Conservation (phyloP, 2,888 invertebrate genomes). For the Teleiodes luculella region DNA sequence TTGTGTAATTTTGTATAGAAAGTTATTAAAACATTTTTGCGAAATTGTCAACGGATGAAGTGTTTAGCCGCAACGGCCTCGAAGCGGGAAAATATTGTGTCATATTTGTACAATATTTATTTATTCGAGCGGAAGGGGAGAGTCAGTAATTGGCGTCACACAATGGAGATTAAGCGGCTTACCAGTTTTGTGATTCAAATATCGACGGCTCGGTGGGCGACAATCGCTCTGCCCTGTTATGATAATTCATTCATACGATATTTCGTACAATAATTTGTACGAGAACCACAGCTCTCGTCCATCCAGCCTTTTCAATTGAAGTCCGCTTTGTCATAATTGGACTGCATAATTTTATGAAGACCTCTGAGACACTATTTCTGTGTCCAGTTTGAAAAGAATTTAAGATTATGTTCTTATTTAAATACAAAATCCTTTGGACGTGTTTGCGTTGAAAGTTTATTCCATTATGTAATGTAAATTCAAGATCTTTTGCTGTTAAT, state of each 20-base stretch:
- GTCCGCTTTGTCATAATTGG: constrained; percentile 38
- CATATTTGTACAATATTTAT: constrained; percentile 64
- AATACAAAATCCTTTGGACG: not conserved
- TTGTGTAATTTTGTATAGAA: no score
- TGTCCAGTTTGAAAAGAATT: not conserved
- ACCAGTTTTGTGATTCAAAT: constrained; percentile 75
- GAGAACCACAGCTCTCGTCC: constrained; percentile 29
- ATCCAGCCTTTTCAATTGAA: constrained; percentile 25
- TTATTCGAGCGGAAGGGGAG: constrained; percentile 75
- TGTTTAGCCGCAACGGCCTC: not conserved
- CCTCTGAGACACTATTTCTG: not conserved
- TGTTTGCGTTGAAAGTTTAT: no score
- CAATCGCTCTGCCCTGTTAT: constrained; percentile 62
- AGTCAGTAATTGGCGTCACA: constrained; percentile 70
- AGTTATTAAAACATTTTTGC: not conserved
- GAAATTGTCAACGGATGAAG: not conserved
- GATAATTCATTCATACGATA: constrained; percentile 68
- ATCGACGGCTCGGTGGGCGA: constrained; percentile 63
- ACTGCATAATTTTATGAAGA: constrained; percentile 38
- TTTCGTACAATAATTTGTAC: constrained; percentile 62
- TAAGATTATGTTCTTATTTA: constrained; percentile 3
- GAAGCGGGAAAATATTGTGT: constrained; percentile 12
- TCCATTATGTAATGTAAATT: no score
- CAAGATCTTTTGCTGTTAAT: no score
- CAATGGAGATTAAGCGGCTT: constrained; percentile 75